Conservation (phyloP, 1,140 invertebrate genomes). For the Musca vetustissima region DNA sequence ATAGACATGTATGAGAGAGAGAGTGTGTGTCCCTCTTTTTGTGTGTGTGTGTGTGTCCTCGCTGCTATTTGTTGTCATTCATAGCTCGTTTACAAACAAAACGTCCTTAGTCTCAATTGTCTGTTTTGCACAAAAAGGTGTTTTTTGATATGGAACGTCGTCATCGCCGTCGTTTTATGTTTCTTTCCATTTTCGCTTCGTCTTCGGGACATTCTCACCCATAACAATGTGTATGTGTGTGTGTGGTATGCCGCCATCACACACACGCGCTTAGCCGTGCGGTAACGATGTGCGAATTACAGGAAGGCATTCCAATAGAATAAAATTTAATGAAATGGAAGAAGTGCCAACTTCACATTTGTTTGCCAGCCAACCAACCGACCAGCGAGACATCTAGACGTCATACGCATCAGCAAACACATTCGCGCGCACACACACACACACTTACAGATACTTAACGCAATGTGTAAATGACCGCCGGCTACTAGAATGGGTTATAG, state of each 20-base stretch:
- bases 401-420: no score
- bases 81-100: neutral
- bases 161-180: neutral
- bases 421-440: no score
- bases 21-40: neutral
- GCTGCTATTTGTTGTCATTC: neutral
- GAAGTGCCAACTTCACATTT: neutral
- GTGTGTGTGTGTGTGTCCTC: neutral
- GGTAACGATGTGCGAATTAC: constrained; percentile 23
- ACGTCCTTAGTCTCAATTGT: neutral
- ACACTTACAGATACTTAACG: no score
- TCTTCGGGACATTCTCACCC: no score
- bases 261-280: constrained; percentile 17
- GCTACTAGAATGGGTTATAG: no score
- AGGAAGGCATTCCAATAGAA: constrained; percentile 16
- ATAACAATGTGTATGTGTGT: no score
- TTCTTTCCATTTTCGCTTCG: neutral
- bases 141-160: no score
- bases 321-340: constrained; percentile 24
- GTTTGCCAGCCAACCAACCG: neutral
- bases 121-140: neutral
- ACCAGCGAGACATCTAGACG: neutral
- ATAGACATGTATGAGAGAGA: no score
- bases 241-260: no score
- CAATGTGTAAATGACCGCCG: no score